Base-by-base conservation (phyloP, 2,888 invertebrate genomes). In the Hirtodrosophila duncani region DNA sequence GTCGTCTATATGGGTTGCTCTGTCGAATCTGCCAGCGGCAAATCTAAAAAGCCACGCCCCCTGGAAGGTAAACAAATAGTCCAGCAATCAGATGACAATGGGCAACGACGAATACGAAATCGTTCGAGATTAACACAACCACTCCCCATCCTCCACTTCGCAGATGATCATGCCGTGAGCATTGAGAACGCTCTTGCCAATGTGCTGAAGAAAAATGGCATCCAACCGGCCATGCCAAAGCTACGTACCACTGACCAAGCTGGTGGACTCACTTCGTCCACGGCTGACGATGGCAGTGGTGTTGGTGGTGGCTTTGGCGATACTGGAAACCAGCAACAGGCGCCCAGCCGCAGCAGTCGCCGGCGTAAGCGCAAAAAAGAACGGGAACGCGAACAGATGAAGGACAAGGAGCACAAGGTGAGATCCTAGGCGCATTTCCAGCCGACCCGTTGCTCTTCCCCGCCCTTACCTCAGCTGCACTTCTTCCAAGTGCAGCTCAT, bases 141-240 rank as follows among this genome's bases (percentile, higher is more conserved):
- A 6, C 16, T 42, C 16, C 10, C 17, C n/a, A 13, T 26, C 1
- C 16, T 23, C 10, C 9, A 9, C 33, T 7, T 21, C 49, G 11
- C 20, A 82, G 94, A 94, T 83, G 94, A 94, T 87, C 94, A 93
- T 88, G 94, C 93, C 10, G 91, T 91, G 37, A 92, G 91, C 78
- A 91, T 94, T 66, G 94, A 94, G 85, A 93, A 93, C 83, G 92
- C 93, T 7, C 91, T 94, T 60, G 91, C 92, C 48, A 92, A 91
- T 53, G 93, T 91, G 5, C 87, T 94, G 83, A 93, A 92, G 66
- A 93, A 92, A 83, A 91, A 91, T 67, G 90, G 90, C 14, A 87
- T 88, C 20, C 86, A 86, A 44, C 84, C 85, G 8, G 75, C 84
- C 2, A 63, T 81, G 65, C 79, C 85, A 2, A 83, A 84, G 53